Base-by-base conservation (phyloP, 2,113 vertebrate species). In the Laterallus jamaicensis region DNA sequence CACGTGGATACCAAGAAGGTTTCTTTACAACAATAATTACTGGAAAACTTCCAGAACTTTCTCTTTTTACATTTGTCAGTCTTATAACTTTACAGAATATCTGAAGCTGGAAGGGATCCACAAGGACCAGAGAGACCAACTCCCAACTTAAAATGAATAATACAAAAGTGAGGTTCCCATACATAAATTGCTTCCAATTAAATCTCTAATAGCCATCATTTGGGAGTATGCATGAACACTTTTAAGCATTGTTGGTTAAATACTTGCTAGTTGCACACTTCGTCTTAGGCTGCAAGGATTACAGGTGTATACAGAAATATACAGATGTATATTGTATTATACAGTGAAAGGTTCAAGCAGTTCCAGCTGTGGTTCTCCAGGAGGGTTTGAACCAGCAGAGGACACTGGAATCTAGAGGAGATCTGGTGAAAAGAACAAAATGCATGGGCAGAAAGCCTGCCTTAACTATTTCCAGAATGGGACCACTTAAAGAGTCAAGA, bases 21-120 rank as follows among this genome's bases (percentile, higher is more conserved):
- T 97, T 96, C 37, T 77, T 96, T 31, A 26, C 75, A 95, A 78
- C 40, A 73, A 49, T 77, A 89, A 89, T 81, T 17, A 76, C 37
- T 89, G 49, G 73, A 92, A 63, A 70, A 58, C 15, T 86, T 75
- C 22, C 62, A 54, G 84, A 84, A 63, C 10, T 17, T 82, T 89
- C 37, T 93, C 58, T 91, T 96, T 80, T 92, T 84, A 39, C 58
- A 66, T 81, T 35, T 95, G 95, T 78, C 32, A 86, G 71, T 89
- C 42, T 85, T 79, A 49, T 50, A 47, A 88, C 32, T 84, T 78
- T 35, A 31, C 19, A n/a, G 28, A 35, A 14, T 55, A 50, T 50
- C 28, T 69, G 3, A 5, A 50, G 31, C 59, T 76, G 18, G 37
- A 93, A 63, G 37, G 8, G 8, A 76, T 39, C 9, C 10, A 19